Evolutionary conservation across 2,113 vertebrate species (phyloP).

Genomic region (Misgurnus mizolepis): DNA sequence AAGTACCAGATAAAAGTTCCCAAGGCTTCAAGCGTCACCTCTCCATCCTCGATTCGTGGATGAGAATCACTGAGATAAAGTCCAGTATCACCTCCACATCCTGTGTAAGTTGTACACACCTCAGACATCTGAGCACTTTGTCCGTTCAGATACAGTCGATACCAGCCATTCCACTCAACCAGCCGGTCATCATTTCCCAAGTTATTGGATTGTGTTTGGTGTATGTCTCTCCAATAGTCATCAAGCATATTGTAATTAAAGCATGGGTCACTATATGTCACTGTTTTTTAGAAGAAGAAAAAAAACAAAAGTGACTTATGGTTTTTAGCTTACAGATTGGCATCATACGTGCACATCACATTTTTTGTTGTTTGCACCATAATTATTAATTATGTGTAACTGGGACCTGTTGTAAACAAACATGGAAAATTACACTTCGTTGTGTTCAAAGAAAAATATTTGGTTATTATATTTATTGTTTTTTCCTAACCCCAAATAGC

Average conservation of each 20-base stretch:
- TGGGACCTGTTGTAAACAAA: no score
- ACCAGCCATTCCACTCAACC: conserved; percentile 36
- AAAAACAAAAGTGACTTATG: no score
- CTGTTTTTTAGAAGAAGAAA: no score
- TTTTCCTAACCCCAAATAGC: no score
- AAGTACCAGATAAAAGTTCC: background rate
- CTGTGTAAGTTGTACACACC: background rate
- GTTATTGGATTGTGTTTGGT: background rate
- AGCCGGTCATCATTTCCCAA: background rate
- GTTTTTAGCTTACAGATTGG: no score
- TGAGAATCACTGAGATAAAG: conserved; percentile 20
- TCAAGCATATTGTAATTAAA: background rate
- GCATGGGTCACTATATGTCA: conserved; percentile 10
- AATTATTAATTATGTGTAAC: no score
- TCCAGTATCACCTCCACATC: conserved; percentile 5
- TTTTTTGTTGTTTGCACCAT: no score
- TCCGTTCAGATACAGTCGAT: conserved; percentile 3
- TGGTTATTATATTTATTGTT: no score
- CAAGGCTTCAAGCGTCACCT: background rate
- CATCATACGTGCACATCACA: no score
- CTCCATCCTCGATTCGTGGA: conserved; percentile 5
- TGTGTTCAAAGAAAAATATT: no score
- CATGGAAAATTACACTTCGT: no score
- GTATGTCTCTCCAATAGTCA: conserved; percentile 22
- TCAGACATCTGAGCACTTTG: conserved; percentile 15